Percentiles rank a stretch among this genome's conserved stretches.
These are phyloP conservation scores for Taenioides sp. DNA, from an alignment of 2,797 vertebrate species.

Conservation along the genomic window DNA sequence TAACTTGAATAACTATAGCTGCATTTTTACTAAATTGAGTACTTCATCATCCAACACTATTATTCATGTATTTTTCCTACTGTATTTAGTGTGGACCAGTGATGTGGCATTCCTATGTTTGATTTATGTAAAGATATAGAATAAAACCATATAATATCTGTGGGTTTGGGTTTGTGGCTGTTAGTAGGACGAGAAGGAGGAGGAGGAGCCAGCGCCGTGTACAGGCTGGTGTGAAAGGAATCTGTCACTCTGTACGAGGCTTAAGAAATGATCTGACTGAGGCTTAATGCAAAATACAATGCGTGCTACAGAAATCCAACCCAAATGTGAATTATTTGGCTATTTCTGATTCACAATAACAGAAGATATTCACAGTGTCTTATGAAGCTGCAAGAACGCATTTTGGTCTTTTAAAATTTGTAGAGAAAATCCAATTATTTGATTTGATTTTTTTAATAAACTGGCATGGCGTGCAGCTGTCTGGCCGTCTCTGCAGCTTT, in stretches of 20 bases:
- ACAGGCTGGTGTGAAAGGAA: conserved; percentile 54
- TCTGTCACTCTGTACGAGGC: conserved; percentile 54
- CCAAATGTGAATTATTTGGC: conserved; percentile 37
- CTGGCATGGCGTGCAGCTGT: conserved; percentile 6
- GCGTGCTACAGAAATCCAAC: conserved; percentile 48
- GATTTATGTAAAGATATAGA: neutral
- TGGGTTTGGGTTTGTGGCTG: conserved; percentile 30
- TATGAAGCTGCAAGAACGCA: conserved; percentile 10
- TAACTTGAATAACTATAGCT: no score
- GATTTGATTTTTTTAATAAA: no score
- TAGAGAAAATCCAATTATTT: neutral
- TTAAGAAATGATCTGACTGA: conserved; percentile 59
- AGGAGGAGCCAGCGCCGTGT: conserved; percentile 39
- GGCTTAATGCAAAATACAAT: conserved; percentile 71
- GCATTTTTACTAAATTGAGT: no score
- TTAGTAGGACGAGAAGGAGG: conserved; percentile 29
- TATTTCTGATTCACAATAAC: conserved; percentile 41
- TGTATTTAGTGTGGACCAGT: neutral
- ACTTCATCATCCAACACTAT: no score
- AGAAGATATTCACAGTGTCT: conserved; percentile 13
- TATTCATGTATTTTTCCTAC: no score
- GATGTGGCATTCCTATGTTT: neutral
- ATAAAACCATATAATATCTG: neutral
- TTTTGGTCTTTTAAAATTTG: neutral
- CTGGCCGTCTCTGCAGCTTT: neutral